Evolutionary conservation across 23 tunicate species (phyloP).

Genomic region (Halocynthia roretzi): DNA sequence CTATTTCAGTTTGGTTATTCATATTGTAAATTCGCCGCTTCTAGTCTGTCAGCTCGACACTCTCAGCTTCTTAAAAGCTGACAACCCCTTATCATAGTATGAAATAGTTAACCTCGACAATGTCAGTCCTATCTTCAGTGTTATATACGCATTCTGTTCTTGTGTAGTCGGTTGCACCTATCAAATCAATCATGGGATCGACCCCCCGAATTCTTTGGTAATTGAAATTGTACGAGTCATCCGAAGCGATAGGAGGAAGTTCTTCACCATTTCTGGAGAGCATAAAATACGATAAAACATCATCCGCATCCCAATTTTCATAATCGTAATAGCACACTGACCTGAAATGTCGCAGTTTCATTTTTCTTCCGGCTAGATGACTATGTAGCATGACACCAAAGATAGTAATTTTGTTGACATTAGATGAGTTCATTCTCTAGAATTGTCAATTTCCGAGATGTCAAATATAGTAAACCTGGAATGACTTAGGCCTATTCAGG

Average conservation of each 20-base stretch:
- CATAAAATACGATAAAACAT: background rate
- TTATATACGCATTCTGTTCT: conserved; percentile 31
- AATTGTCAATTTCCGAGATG: background rate
- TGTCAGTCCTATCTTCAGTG: conserved; percentile 1
- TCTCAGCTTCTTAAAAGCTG: too few species aligned
- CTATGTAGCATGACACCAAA: conserved; percentile 34
- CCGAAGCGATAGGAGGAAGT: conserved; percentile 16
- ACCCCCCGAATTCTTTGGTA: conserved; percentile 27
- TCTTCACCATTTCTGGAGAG: conserved; percentile 19
- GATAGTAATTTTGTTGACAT: conserved; percentile 12
- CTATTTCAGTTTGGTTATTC: too few species aligned
- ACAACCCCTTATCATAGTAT: too few species aligned
- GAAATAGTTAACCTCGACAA: conserved; percentile 4
- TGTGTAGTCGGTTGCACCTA: conserved; percentile 13
- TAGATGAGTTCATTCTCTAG: conserved; percentile 10
- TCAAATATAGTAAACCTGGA: background rate
- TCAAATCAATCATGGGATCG: conserved; percentile 5
- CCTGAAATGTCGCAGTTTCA: conserved; percentile 43
- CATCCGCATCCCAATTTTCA: background rate
- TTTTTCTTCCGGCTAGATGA: conserved; percentile 33
- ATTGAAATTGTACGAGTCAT: conserved; percentile 29
- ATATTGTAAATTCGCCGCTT: too few species aligned
- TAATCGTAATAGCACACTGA: background rate
- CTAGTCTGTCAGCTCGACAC: too few species aligned
- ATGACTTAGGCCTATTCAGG: too few species aligned